Evolutionary conservation across 2,797 vertebrate species (phyloP), one percentile per base, ranked within the genome.

Genomic region (Crax fasciolata): DNA sequence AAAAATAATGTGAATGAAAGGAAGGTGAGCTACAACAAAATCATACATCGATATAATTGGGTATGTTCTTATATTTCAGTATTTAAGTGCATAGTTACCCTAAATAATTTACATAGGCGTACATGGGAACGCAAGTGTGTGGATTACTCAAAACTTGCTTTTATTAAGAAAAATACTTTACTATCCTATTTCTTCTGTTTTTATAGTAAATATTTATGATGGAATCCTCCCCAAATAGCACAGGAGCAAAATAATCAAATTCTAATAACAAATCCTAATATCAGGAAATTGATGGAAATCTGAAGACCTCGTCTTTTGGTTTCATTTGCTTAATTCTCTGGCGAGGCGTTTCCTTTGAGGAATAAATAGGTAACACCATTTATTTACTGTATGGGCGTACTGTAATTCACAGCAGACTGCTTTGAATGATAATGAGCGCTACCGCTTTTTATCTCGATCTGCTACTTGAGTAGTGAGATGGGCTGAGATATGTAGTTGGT

Each of bases 231-330:
- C 44, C 78, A 21, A 79, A 88, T 62, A 68, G 12, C 11, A 7
- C n/a, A 39, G 6, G 39, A 12, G 17, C 11, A 2, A 27, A 46
- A 68, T 89, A 91, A 84, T 25, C 4, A 61, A 52, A 21, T 62
- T 25, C 4, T 63, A 52, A 21, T 62, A 84, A 83, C 54, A 82
- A 81, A 70, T 93, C 54, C 78, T 44, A 30, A 0, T 59, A 66
- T 81, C 24, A 39, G 68, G 90, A 84, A 48, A 30, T 86, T 93
- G 12, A 61, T 73, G 67, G 23, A 49, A 86, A 67, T 73, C 59
- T 54, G 46, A 46, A 79, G 84, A 92, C n/a, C 21, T 86, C 92
- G 70, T 72, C 54, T 72, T 75, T 90, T 79, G 80, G 13, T 32
- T 87, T 76, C 3, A 3, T 73, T 82, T 86, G 28, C 52, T 84